phyloP scores from a whole-genome alignment of 2,888 invertebrate species.

The Lasioglossum zephyrum region DNA sequence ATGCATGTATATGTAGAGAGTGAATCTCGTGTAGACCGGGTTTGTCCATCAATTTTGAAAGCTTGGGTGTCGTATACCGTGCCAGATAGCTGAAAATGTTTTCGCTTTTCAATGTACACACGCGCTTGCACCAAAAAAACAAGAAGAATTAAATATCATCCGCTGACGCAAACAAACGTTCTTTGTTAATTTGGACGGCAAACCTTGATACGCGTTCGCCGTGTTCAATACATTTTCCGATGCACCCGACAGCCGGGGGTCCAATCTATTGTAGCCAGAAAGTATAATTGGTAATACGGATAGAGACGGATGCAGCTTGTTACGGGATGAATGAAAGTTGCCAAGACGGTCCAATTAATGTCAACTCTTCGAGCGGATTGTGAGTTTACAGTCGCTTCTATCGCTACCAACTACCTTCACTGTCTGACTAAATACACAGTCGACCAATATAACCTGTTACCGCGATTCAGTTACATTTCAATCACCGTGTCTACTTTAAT shows the following conservation, averaged over 20 bases:
- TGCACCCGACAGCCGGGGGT: slow-evolving; percentile 53
- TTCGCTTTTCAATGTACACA: slow-evolving; percentile 2
- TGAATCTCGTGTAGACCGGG: not conserved
- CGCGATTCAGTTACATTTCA: slow-evolving; percentile 61
- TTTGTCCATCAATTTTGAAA: not conserved
- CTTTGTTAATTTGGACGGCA: slow-evolving; percentile 50
- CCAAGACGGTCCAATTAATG: slow-evolving; percentile 84
- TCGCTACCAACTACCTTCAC: slow-evolving; percentile 62
- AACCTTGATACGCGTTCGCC: slow-evolving; percentile 49
- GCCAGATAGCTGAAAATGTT: slow-evolving; percentile 20
- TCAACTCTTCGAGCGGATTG: slow-evolving; percentile 80
- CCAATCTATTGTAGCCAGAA: slow-evolving; percentile 48
- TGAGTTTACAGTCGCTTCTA: slow-evolving; percentile 80
- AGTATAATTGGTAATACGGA: slow-evolving; percentile 73
- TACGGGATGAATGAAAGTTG: slow-evolving; percentile 84
- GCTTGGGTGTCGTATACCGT: not conserved
- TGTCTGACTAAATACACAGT: slow-evolving; percentile 27
- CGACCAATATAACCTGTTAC: slow-evolving; percentile 71
- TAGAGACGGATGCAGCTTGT: slow-evolving; percentile 83
- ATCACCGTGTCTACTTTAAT: slow-evolving; percentile 9
- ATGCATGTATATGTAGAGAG: not conserved
- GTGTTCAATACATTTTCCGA: slow-evolving; percentile 49
- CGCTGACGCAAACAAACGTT: slow-evolving; percentile 26
- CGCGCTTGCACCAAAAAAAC: not conserved
- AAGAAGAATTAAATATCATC: slow-evolving; percentile 44